Evolutionary conservation across 2,113 vertebrate genomes (phyloP).

Genomic region (Pelvicachromis taeniatus): DNA sequence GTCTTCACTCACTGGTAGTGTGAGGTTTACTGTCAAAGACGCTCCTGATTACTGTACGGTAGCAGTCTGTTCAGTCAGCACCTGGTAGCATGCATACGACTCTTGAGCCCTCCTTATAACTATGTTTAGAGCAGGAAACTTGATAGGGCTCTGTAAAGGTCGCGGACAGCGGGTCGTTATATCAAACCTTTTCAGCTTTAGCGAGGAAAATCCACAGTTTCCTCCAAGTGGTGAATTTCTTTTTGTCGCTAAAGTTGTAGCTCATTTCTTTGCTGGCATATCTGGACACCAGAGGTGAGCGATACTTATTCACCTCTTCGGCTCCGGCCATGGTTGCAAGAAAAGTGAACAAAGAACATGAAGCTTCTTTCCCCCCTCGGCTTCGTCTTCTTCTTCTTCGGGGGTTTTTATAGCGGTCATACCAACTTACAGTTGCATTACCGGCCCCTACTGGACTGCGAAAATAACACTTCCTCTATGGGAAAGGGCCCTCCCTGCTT

Average conservation of each 20-base stretch:
- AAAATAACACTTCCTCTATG: neutral
- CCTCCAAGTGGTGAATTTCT: conserved; percentile 75
- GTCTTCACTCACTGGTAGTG: no score
- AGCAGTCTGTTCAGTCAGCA: no score
- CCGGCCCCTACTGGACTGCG: neutral
- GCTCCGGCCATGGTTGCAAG: neutral
- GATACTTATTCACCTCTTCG: conserved; percentile 80
- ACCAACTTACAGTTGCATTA: neutral
- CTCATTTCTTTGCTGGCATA: conserved; percentile 95
- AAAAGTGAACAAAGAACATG: neutral
- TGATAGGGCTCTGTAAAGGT: conserved; percentile 56
- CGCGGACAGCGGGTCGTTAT: neutral
- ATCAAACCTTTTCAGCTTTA: neutral
- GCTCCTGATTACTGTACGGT: no score
- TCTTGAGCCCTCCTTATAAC: neutral
- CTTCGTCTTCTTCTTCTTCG: neutral
- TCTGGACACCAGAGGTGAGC: conserved; percentile 88
- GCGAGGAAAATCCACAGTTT: neutral
- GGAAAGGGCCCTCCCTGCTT: neutral
- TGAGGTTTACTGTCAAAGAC: no score
- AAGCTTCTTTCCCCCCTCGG: neutral
- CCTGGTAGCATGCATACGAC: no score
- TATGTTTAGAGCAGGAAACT: conserved; percentile 66
- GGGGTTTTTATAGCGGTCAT: neutral
- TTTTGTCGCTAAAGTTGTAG: conserved; percentile 90